Percentiles rank a stretch among this genome's conserved stretches.
Evolutionary conservation across 2,113 vertebrate genomes (phyloP).

Genomic region (Papio anubis): DNA sequence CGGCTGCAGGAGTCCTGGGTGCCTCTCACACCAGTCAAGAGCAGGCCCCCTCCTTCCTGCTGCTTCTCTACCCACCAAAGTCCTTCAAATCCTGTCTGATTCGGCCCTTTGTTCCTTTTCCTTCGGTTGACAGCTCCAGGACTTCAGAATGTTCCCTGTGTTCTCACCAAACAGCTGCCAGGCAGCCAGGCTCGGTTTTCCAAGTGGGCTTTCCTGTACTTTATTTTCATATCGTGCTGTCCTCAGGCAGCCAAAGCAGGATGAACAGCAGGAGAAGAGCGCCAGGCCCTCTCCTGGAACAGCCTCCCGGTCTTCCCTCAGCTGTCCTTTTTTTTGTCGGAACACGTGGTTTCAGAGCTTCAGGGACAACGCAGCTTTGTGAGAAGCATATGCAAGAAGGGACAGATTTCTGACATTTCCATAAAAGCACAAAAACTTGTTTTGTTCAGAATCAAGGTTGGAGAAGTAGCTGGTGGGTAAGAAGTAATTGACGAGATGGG

Average conservation of each 20-base stretch:
- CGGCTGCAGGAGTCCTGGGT: neutral
- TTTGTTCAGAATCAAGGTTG: neutral
- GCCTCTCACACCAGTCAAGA: neutral
- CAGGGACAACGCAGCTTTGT: neutral
- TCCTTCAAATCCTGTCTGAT: neutral
- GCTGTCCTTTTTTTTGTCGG: neutral
- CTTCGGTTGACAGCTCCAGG: neutral
- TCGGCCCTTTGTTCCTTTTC: neutral
- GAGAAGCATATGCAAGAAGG: neutral
- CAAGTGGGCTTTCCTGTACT: neutral
- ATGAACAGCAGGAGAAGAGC: neutral
- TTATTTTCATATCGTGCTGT: neutral
- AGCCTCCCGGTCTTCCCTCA: neutral
- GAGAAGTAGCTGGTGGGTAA: neutral
- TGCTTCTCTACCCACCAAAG: neutral
- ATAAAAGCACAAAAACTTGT: neutral
- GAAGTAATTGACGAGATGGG: neutral
- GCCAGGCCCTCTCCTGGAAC: no score
- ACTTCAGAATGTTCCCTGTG: neutral
- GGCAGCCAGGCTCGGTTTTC: neutral
- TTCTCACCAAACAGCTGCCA: neutral
- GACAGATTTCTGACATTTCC: neutral
- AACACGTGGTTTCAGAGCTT: neutral
- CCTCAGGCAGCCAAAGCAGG: neutral
- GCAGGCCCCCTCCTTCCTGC: no score